A percentile compares a stretch with the other conserved stretches of the same genome.
These are phyloP conservation scores for Catocala nupta DNA, from an alignment of 2,888 invertebrate species.

Conservation along the genomic window DNA sequence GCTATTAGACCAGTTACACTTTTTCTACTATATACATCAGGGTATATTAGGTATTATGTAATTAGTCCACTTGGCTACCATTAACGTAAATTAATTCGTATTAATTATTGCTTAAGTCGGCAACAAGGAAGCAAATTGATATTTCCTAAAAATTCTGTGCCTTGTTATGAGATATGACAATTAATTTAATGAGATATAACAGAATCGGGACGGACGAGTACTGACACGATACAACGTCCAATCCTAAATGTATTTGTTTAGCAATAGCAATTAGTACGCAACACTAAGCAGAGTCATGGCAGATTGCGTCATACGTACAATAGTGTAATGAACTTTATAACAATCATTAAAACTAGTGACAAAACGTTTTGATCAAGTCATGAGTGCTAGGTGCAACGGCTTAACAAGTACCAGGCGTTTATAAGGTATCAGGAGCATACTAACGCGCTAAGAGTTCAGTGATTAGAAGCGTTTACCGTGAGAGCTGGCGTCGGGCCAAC, in stretches of 20 bases:
- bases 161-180: no score
- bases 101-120: background rate
- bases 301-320: slow-evolving; percentile 37
- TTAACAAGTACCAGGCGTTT: slow-evolving; percentile 77
- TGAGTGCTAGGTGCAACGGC: slow-evolving; percentile 62
- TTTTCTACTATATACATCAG: no score
- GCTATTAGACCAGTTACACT: no score
- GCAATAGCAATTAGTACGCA: slow-evolving; percentile 35
- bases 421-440: slow-evolving; percentile 80
- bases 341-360: slow-evolving; percentile 34
- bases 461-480: slow-evolving; percentile 84
- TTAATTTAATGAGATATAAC: no score
- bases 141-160: no score
- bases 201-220: no score
- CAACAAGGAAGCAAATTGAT: no score
- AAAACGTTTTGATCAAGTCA: slow-evolving; percentile 42
- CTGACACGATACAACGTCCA: background rate
- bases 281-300: slow-evolving; percentile 26
- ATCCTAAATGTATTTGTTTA: slow-evolving; percentile 12
- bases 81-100: background rate
- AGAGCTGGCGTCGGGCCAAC: slow-evolving; percentile 83
- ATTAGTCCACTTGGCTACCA: no score
- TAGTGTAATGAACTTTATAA: slow-evolving; percentile 52
- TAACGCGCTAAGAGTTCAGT: slow-evolving; percentile 75
- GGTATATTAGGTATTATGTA: no score